phyloP scores from a whole-genome alignment of 2,888 invertebrate species.

The Agriopis marginaria region DNA sequence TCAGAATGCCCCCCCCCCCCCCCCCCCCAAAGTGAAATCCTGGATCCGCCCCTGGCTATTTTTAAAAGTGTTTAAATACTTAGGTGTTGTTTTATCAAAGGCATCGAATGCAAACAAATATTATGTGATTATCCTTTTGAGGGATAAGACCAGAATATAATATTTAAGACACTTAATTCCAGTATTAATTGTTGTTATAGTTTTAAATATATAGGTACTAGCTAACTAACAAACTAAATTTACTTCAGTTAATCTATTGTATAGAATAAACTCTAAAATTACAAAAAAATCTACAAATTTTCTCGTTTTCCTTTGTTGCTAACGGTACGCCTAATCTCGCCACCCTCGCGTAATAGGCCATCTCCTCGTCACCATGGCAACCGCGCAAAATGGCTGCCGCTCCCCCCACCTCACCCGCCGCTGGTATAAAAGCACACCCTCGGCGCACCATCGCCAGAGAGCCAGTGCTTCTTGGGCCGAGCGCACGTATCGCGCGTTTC shows the following conservation, averaged over 20 bases:
- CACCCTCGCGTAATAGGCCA: constrained; percentile 86
- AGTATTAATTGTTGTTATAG: too few species aligned
- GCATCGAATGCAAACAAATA: too few species aligned
- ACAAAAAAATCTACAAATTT: constrained; percentile 42
- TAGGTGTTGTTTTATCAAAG: too few species aligned
- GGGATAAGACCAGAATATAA: too few species aligned
- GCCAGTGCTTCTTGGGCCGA: constrained; percentile 70
- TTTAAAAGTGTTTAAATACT: too few species aligned
- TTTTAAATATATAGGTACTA: too few species aligned
- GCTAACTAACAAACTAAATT: neutral
- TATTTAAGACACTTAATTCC: too few species aligned
- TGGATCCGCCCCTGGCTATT: too few species aligned
- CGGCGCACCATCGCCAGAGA: constrained; percentile 66
- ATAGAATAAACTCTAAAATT: constrained; percentile 41
- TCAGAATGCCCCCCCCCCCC: too few species aligned
- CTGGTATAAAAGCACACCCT: constrained; percentile 76
- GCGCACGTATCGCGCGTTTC: constrained; percentile 63
- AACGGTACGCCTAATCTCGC: constrained; percentile 82
- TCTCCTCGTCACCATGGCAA: constrained; percentile 81
- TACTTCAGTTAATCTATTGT: neutral
- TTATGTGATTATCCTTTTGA: too few species aligned
- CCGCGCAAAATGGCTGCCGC: constrained; percentile 80
- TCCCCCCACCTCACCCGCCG: constrained; percentile 62
- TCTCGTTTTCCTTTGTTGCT: constrained; percentile 58
- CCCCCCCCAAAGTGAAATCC: too few species aligned